Base-by-base conservation (phyloP, 2,113 vertebrate genomes). In the Erythrocercus mccallii region DNA sequence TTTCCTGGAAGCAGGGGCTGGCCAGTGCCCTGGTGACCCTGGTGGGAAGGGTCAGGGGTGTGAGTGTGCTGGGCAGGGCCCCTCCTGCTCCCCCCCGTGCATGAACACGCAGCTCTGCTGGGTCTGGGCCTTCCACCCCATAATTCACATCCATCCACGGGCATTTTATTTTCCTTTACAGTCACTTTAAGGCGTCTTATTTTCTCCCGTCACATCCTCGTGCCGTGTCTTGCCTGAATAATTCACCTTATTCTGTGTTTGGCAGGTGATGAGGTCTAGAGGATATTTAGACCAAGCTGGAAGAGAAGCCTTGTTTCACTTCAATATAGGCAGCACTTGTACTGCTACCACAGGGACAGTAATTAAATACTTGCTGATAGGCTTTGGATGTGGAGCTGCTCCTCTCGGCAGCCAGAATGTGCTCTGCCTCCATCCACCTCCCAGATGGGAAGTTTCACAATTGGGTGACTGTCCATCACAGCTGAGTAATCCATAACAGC, bases 1-100 rank as follows among this genome's bases (percentile, higher is more conserved):
- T 97, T 98, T 97, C 97, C 96, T 96, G 97, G 96, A 97, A 90
- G 68, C 50, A 30, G 74, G 50, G 54, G 50, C 88, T 42, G 40
- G 40, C 40, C 40, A 42, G 40, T 40, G 38, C 38, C 38, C 38
- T 40, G 38, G 40, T 42, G 42, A 6, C 35, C 15, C 1, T 1
- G 23, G 16, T 35, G 57, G 48, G 65, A 65, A 81, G 53, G 71
- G 44, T 45, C n/a, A 37, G 17, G 24, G 37, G 45, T 53, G 48
- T 14, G 42, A 40, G 7, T 48, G 68, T 50, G 58, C 66, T 8
- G 65, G 35, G 37, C 33, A 16, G 20, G 23, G 38, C 31, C 28
- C 30, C 2, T 23, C 47, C 78, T 47, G 38, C 53, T 68, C 70
- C n/a, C 54, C 47, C 33, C 53, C 60, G 15, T 11, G 11, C 5